phyloP scores from a whole-genome alignment of 92 coral and sea anemone genomes.

The Desmophyllum pertusum region DNA sequence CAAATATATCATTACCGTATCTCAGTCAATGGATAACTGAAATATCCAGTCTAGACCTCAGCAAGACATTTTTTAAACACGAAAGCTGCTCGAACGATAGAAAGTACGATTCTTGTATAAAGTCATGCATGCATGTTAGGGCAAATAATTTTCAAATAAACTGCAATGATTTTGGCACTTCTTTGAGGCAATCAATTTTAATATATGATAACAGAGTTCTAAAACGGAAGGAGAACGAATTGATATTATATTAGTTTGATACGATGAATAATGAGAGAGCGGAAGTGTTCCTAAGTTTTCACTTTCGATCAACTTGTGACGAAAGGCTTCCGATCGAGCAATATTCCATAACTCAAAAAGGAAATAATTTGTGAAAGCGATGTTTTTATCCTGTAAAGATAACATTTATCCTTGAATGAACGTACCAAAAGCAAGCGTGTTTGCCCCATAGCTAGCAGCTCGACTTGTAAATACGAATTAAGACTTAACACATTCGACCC shows the following conservation, averaged over 20 bases:
- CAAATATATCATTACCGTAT: neutral
- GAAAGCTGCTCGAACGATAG: no score
- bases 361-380: neutral
- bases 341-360: neutral
- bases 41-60: neutral
- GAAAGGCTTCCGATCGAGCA: no score
- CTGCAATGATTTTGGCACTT: no score
- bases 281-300: slow-evolving; percentile 17
- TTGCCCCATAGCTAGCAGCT: neutral
- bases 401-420: neutral
- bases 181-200: neutral
- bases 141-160: no score
- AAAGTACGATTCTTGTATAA: no score
- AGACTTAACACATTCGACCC: neutral
- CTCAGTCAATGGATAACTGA: neutral
- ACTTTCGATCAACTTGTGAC: neutral
- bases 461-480: no score
- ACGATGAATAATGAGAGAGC: neutral
- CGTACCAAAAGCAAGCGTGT: neutral
- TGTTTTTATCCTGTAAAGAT: no score
- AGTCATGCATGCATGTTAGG: neutral
- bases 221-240: neutral
- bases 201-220: neutral
- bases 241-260: neutral
- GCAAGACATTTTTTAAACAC: neutral